A percentile compares a stretch with the other conserved stretches of the same genome.
phyloP scores from a whole-genome alignment of 2,888 invertebrate genomes.

The Polydesmus complanatus region DNA sequence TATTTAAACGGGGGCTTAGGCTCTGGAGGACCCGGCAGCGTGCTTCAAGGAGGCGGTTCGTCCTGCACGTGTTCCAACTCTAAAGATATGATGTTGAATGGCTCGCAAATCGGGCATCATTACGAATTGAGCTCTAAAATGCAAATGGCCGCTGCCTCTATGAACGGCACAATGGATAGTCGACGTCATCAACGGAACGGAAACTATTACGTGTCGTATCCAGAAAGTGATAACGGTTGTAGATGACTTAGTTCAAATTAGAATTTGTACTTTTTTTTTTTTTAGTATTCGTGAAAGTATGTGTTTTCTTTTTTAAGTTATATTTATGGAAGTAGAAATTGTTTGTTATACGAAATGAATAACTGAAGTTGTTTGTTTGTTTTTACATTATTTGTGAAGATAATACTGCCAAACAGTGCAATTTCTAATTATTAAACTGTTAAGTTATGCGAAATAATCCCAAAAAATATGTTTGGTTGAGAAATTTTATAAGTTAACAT shows the following conservation, averaged over 20 bases:
- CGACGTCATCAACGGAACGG: neutral
- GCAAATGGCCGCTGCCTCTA: slow-evolving; percentile 15
- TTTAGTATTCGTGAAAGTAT: too few relatives aligned
- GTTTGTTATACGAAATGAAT: too few relatives aligned
- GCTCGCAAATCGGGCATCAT: slow-evolving; percentile 29
- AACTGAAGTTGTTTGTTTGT: too few relatives aligned
- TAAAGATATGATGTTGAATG: neutral
- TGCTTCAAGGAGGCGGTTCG: slow-evolving; percentile 18
- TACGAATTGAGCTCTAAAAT: slow-evolving; percentile 24
- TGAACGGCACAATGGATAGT: neutral
- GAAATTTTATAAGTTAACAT: too few relatives aligned
- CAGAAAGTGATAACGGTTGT: slow-evolving; percentile 30
- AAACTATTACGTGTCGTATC: slow-evolving; percentile 29
- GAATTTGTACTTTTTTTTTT: too few relatives aligned
- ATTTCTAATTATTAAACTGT: too few relatives aligned
- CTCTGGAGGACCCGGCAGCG: neutral
- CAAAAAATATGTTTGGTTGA: too few relatives aligned
- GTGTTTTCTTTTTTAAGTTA: too few relatives aligned
- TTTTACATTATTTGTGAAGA: too few relatives aligned
- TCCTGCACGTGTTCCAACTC: slow-evolving; percentile 39
- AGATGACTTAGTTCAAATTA: slow-evolving; percentile 15
- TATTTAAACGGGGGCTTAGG: neutral
- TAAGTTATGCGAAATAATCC: too few relatives aligned
- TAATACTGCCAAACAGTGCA: too few relatives aligned
- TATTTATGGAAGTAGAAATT: too few relatives aligned